Evolutionary conservation across 2,888 invertebrate species (phyloP), one percentile per base, ranked within the genome.

Genomic region (Erebia ligea): DNA sequence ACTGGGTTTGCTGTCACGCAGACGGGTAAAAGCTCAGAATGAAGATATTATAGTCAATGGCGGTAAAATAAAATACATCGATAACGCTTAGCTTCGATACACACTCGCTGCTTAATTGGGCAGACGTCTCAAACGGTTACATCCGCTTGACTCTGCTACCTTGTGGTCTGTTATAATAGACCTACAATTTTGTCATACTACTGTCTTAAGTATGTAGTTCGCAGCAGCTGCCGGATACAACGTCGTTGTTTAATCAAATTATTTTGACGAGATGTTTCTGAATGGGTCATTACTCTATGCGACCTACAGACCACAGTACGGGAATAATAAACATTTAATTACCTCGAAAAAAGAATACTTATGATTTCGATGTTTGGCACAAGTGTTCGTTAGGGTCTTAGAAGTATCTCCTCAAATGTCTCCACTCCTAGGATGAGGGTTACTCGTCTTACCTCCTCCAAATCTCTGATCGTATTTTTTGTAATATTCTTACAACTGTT

Each of bases 121-220:
- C 79, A 79, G 82, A 86, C 82, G 81, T 85, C 87, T 88, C 88
- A 90, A 91, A 90, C 82, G 90, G 84, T 78, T 82, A 83, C 89
- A 88, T 92, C 92, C 90, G 92, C 82, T 84, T 85, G 84, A 45
- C 84, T 85, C 83, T 81, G 79, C 77, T 80, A 78, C 78, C 79
- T 79, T 79, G 80, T 76, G 79, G 45, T 69, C 70, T 68, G 66
- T 67, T 69, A 67, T 52, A 61, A 67, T 25, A 52, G 67, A 10
- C 50, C 50, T 40, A 52, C 67, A 25, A 59, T n/a, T 58, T 19
- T 48, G 42, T 64, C 21, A 19, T 52, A 34, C 40, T 64, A 52
- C 54, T 64, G 40, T 64, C 34, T 64, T 54, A 62, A 21, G 21
- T 21, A 62, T 48, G 21, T 21, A 2, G 62, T 19, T 62, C 13